These are phyloP conservation scores for Heliconius charithonia DNA, from an alignment of 2,888 invertebrate species.

Conservation along the genomic window DNA sequence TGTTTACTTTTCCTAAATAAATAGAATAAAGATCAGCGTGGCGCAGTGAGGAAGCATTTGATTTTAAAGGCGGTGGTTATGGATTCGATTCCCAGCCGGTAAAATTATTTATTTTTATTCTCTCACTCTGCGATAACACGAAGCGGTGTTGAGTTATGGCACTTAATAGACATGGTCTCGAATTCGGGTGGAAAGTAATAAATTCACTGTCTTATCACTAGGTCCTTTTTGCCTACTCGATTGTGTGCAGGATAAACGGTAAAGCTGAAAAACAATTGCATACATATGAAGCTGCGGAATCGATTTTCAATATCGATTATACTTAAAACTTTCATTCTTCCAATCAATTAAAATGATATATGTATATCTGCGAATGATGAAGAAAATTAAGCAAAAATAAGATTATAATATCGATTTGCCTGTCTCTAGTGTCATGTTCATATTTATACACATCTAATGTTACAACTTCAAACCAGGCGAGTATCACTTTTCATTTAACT, in stretches of 20 bases:
- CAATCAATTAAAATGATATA: neutral
- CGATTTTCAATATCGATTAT: neutral
- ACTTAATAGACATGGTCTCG: no score
- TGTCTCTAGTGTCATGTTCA: neutral
- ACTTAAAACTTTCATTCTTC: neutral
- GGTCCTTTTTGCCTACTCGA: neutral
- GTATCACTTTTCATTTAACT: constrained; percentile 8
- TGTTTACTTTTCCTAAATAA: neutral
- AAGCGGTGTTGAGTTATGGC: no score
- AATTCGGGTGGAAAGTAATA: no score
- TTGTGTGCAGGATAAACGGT: neutral
- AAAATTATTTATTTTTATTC: no score
- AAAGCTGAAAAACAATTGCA: neutral
- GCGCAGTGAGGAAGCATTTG: no score
- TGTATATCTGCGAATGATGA: neutral
- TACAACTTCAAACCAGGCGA: constrained; percentile 10
- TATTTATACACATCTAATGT: neutral
- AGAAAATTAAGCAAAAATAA: neutral
- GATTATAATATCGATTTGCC: neutral
- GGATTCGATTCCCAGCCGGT: no score
- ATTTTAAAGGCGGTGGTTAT: no score
- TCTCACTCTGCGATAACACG: no score
- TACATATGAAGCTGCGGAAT: neutral
- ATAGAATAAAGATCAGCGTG: no score
- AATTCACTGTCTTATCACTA: no score